Base-by-base conservation (phyloP, 2,113 vertebrate genomes). In the Nerophis lumbriciformis region DNA sequence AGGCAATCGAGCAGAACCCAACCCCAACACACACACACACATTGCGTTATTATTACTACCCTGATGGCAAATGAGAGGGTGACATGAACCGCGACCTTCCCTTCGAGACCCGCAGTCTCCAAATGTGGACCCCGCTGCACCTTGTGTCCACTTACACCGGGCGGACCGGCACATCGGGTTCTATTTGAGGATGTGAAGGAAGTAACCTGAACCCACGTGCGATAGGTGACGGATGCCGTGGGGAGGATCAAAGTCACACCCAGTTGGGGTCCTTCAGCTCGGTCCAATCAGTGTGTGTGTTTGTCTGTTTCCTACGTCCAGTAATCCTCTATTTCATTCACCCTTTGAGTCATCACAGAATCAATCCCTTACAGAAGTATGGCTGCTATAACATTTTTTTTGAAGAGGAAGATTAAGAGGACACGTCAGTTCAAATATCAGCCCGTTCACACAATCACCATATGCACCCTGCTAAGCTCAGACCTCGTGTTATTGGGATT, bases 241-340 rank as follows among this genome's bases (percentile, higher is more conserved):
- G 71, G 68, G 61, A 63, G 72, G 75, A 85, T 83, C 75, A 87
- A 83, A 88, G 77, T 80, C 63, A 67, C 66, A 75, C 72, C 68
- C 62, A 47, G 74, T 54, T 15, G 21, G 66, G 62, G 68, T 61
- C 69, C 60, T 70, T 73, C 47, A 76, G 67, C 66, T 69, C 69
- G 55, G 69, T 65, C 75, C 72, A 77, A 61, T 21, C 38, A 28
- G 36, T 72, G 52, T 75, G 72, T 61, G 58, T 61, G 37, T 73
- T 54, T 60, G 78, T 61, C 63, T 71, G 64, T 81, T 76, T 85
- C 10, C n/a, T 6, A 44, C 38, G 13, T 57, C 10, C 38, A 44
- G 74, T 69, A 77, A 79, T 68, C 69, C 71, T 63, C 62, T 71
- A 45, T 69, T 83, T 81, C 81, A 86, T 81, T 78, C 81, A 82